phyloP scores from a whole-genome alignment of 2,888 invertebrate species.

The Nomada lathburiana region DNA sequence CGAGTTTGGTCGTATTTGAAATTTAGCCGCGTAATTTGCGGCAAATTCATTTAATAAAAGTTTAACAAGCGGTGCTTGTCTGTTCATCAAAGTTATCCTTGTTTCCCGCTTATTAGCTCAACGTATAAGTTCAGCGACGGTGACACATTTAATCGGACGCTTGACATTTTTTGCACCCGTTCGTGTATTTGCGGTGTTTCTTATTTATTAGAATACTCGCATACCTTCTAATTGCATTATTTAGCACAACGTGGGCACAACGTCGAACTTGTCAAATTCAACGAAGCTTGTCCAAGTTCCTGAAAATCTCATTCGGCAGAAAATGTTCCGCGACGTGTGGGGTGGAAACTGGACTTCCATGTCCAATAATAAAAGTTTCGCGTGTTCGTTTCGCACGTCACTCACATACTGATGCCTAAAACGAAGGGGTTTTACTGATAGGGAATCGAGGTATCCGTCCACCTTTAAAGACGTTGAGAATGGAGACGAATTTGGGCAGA shows the following conservation, averaged over 20 bases:
- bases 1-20: conserved; percentile 32
- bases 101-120: conserved; percentile 38
- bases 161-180: too few species aligned
- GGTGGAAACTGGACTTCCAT: conserved; percentile 10
- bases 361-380: conserved; percentile 45
- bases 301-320: conserved; percentile 37
- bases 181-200: too few species aligned
- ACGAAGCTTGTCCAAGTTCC: conserved; percentile 43
- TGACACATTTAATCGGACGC: too few species aligned
- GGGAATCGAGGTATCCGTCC: conserved; percentile 32
- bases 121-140: conserved; percentile 3
- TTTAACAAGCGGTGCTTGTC: conserved; percentile 54
- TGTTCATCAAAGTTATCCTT: conserved; percentile 27
- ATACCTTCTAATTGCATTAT: background rate
- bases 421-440: conserved; percentile 22
- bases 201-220: too few species aligned
- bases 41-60: conserved; percentile 55
- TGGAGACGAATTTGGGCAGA: too few species aligned
- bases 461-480: conserved; percentile 11
- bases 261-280: conserved; percentile 33
- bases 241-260: background rate
- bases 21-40: conserved; percentile 53
- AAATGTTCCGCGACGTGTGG: conserved; percentile 33
- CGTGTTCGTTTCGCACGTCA: conserved; percentile 28
- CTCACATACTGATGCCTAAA: conserved; percentile 18